phyloP scores from a whole-genome alignment of 2,113 vertebrate genomes.

The Orthonyx spaldingii region DNA sequence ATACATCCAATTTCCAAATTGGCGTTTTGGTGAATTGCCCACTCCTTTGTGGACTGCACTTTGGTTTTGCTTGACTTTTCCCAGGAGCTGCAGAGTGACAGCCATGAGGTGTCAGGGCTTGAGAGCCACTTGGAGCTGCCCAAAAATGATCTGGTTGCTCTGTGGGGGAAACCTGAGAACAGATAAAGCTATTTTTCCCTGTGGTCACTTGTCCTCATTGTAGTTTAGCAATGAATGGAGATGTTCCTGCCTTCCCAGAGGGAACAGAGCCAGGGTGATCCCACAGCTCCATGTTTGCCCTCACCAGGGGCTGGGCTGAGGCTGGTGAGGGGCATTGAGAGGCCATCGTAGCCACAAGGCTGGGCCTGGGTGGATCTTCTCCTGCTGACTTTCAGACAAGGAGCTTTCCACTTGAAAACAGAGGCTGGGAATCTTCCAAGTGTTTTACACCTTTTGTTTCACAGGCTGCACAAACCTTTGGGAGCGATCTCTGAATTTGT shows the following conservation, averaged over 20 bases:
- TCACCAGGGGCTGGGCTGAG: neutral
- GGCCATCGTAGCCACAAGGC: neutral
- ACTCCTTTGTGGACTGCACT: neutral
- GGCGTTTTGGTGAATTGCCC: neutral
- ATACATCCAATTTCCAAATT: neutral
- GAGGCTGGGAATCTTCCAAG: neutral
- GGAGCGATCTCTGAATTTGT: neutral
- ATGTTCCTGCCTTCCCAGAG: neutral
- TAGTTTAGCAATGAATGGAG: neutral
- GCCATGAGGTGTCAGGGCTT: neutral
- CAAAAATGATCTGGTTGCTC: neutral
- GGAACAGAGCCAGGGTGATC: neutral
- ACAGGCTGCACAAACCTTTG: rapidly evolving
- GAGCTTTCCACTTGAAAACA: neutral
- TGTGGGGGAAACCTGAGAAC: neutral
- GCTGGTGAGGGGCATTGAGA: neutral
- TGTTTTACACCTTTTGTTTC: neutral
- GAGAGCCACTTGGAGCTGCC: rapidly evolving
- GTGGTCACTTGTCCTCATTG: neutral
- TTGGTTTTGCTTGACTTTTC: neutral
- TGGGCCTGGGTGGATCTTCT: neutral
- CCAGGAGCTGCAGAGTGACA: neutral
- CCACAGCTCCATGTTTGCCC: rapidly evolving
- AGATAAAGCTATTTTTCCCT: neutral
- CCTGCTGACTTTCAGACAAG: neutral